A percentile compares a stretch with the other conserved stretches of the same genome.
phyloP scores from a whole-genome alignment of 1,140 invertebrate genomes.

The Procambarus clarkii region DNA sequence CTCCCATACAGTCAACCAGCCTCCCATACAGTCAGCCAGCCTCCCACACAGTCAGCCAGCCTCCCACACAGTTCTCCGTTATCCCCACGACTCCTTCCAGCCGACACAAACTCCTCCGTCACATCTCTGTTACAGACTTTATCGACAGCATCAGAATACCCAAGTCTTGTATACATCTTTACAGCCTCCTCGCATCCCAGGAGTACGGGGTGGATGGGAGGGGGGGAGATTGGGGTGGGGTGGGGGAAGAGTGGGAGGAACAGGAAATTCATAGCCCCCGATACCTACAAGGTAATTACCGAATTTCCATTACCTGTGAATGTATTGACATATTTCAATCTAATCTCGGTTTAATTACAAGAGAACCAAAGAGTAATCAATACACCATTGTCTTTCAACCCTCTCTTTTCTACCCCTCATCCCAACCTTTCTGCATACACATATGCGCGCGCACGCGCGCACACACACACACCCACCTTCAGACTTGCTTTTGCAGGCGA shows the following conservation, averaged over 20 bases:
- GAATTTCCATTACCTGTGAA: background rate
- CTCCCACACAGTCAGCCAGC: background rate
- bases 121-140: background rate
- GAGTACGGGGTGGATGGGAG: background rate
- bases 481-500: too few species aligned
- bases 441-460: background rate
- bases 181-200: background rate
- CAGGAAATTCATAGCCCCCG: too few species aligned
- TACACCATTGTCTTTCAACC: background rate
- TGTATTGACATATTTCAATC: background rate
- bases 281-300: background rate
- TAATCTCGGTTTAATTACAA: background rate
- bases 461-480: background rate
- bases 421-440: too few species aligned
- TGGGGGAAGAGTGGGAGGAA: too few species aligned
- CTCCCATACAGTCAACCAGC: too few species aligned
- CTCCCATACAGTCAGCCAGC: background rate
- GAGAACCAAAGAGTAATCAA: background rate
- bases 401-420: background rate
- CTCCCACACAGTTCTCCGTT: background rate
- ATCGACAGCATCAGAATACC: conserved; percentile 7
- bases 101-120: background rate
- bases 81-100: background rate
- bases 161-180: background rate
- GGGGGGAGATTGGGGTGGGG: too few species aligned